Conservation (phyloP, 2,113 vertebrate species). For the Silurus glanis region DNA sequence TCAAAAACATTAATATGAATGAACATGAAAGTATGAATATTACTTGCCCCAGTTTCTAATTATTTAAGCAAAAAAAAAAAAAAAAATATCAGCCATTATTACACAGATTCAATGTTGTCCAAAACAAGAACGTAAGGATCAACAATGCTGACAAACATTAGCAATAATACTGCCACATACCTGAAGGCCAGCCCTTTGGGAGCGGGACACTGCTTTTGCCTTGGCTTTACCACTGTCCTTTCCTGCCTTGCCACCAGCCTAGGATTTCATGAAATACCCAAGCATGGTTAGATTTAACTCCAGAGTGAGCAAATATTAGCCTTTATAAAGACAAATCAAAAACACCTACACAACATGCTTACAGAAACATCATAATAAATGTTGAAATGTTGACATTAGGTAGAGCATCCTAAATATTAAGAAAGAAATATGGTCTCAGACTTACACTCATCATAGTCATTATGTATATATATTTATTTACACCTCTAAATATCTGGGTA, state of each 20-base stretch:
- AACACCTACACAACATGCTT: not conserved
- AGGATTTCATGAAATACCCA: constrained; percentile 7
- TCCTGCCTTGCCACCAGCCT: constrained; percentile 98
- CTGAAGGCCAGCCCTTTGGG: constrained; percentile 95
- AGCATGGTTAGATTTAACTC: not conserved
- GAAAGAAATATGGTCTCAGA: not conserved
- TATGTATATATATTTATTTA: not conserved
- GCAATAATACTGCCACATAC: constrained; percentile 62
- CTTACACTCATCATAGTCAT: not conserved
- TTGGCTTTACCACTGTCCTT: constrained; percentile 99
- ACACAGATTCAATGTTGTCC: not conserved
- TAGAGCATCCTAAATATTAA: not conserved
- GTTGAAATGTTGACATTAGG: not conserved
- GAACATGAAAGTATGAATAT: not conserved
- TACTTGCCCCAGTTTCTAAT: not conserved
- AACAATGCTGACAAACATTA: not conserved
- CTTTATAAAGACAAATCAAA: not conserved
- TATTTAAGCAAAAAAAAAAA: too few relatives aligned
- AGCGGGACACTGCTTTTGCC: constrained; percentile 96
- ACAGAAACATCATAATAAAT: not conserved
- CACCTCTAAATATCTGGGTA: not conserved
- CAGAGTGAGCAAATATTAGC: not conserved
- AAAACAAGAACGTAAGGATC: not conserved
- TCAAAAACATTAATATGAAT: not conserved
- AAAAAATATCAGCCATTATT: not conserved